Base-by-base conservation (phyloP, 2,113 vertebrate genomes). In the Galeopterus variegatus region DNA sequence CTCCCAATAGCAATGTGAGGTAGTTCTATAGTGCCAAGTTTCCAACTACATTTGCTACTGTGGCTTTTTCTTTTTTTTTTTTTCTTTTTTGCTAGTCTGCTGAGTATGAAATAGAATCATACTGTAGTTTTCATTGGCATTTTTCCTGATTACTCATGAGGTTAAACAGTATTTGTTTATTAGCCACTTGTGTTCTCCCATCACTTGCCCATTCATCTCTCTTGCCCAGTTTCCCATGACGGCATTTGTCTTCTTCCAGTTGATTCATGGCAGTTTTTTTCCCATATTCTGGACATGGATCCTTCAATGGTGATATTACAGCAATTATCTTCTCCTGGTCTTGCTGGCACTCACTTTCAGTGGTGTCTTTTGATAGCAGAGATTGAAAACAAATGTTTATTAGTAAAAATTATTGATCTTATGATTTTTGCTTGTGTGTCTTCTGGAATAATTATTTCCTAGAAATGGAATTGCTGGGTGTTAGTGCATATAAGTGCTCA, bases 351-450 rank as follows among this genome's bases (percentile, higher is more conserved):
- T 73, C n/a, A 8, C 33, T 72, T 77, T 82, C 23, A 52, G 31
- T 48, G 48, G 1, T 52, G 12, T 33, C 10, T 87, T 95, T 82
- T 41, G 76, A 70, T 69, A 90, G 79, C 14, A 93, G 75, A 83
- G 50, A 0, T 45, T 88, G 41, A 70, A 94, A 76, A 33, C 70
- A 76, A 82, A 77, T 95, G 36, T 33, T 95, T 87, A 45, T 85
- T 90, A 45, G 1, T 67, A 86, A 77, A 94, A 90, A 41, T 11
- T 28, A 33, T 41, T 52, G 33, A 52, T 18, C 33, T 26, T 26
- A 28, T 72, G 65, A 33, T n/a, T 56, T 88, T 56, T 87, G 33
- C 69, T 73, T 80, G 60, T 79, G 6, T 50, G 14, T 60, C 33
- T 50, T 52, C 6, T 80, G 50, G 24, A 81, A 54, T 83, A 81